These are phyloP conservation scores for Vanessa atalanta DNA, from an alignment of 1,140 invertebrate genomes.

Conservation along the genomic window DNA sequence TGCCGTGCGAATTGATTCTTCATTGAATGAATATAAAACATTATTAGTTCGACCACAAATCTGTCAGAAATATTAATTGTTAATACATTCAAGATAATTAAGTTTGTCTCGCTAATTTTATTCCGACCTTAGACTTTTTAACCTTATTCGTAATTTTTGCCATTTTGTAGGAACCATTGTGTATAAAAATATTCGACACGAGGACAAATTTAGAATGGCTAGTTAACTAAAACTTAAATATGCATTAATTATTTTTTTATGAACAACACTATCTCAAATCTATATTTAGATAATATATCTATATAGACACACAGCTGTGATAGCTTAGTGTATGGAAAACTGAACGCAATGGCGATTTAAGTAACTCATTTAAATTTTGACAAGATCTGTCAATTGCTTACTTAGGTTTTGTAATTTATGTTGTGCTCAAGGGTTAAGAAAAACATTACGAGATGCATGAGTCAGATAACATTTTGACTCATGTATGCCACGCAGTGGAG, in stretches of 20 bases:
- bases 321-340: too few species aligned
- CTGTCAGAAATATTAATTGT: constrained; percentile 27
- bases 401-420: too few species aligned
- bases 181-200: constrained; percentile 17
- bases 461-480: too few species aligned
- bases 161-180: constrained; percentile 7
- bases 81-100: constrained; percentile 34
- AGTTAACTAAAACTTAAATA: constrained; percentile 3
- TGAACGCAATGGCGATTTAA: too few species aligned
- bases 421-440: too few species aligned
- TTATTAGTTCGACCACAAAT: constrained; percentile 21
- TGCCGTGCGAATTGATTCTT: constrained; percentile 11
- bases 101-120: constrained; percentile 29
- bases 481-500: too few species aligned
- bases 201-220: constrained; percentile 16
- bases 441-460: too few species aligned
- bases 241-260: not conserved
- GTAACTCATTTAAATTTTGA: too few species aligned
- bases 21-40: constrained; percentile 29
- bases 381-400: too few species aligned
- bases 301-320: too few species aligned
- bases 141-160: constrained; percentile 24
- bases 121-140: constrained; percentile 31
- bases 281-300: too few species aligned
- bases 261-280: not conserved